Conservation (phyloP, 1,140 invertebrate genomes). For the Grapholita molesta region DNA sequence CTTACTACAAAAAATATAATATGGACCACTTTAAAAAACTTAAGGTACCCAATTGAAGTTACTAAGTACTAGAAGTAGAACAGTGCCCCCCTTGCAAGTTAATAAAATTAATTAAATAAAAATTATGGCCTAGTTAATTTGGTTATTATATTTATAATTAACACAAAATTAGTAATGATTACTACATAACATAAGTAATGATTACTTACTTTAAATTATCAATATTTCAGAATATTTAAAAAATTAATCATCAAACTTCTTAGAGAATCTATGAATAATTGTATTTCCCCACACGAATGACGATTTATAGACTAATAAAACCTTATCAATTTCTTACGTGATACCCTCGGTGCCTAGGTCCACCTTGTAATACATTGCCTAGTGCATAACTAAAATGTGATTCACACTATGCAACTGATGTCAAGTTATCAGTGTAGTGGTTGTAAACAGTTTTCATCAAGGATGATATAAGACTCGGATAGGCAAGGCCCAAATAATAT, state of each 20-base stretch:
- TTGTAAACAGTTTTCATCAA: not conserved
- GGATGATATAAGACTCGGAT: not conserved
- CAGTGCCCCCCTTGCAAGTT: too few species aligned
- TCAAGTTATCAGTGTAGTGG: not conserved
- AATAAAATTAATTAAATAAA: too few species aligned
- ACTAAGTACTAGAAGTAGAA: too few species aligned
- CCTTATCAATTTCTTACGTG: slow-evolving; percentile 11
- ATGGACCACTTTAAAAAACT: too few species aligned
- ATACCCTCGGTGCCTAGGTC: not conserved
- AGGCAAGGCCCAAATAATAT: too few species aligned
- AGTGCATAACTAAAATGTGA: slow-evolving; percentile 8
- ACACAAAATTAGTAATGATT: too few species aligned
- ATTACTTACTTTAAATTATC: too few species aligned
- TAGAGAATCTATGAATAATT: not conserved
- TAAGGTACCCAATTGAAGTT: too few species aligned
- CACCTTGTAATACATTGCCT: slow-evolving; percentile 8
- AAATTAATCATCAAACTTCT: not conserved
- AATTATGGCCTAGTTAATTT: too few species aligned
- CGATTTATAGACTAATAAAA: slow-evolving; percentile 5
- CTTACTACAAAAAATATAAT: too few species aligned
- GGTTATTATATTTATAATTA: too few species aligned
- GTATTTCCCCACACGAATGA: not conserved
- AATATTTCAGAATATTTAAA: not conserved
- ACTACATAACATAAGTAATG: too few species aligned
- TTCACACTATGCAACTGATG: slow-evolving; percentile 1